Conservation (phyloP, 2,113 vertebrate species). For the Lycaon pictus region DNA sequence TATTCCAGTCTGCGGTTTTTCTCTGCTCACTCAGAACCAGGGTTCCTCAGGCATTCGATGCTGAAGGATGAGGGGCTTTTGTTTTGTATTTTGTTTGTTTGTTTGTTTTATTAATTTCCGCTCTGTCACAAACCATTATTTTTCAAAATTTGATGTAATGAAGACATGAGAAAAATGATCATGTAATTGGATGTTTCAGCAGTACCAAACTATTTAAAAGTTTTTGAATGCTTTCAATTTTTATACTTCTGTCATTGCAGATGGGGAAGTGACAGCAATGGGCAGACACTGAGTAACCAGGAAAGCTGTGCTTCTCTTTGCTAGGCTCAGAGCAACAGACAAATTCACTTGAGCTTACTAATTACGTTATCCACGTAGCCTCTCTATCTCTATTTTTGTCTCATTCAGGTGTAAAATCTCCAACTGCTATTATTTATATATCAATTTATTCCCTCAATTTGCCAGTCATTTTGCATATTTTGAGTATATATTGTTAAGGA, state of each 20-base stretch:
- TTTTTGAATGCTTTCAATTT: not conserved
- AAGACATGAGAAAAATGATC: not conserved
- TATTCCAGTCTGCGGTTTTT: too few species aligned
- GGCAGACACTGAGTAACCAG: fast-evolving
- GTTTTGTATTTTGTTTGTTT: not conserved
- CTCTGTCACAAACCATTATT: not conserved
- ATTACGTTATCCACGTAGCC: fast-evolving
- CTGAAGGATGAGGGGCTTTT: not conserved
- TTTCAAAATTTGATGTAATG: not conserved
- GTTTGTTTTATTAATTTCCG: not conserved
- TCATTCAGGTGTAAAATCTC: not conserved
- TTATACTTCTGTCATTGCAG: not conserved
- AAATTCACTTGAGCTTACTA: not conserved
- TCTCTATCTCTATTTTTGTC: not conserved
- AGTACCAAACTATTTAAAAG: fast-evolving
- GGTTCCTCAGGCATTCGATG: too few species aligned
- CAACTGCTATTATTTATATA: not conserved
- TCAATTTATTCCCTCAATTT: not conserved
- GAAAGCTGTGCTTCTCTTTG: fast-evolving
- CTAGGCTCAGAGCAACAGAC: fast-evolving
- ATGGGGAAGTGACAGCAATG: fast-evolving
- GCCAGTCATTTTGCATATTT: not conserved
- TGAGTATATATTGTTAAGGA: not conserved
- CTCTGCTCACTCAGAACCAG: fast-evolving
- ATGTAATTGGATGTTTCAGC: not conserved